Evolutionary conservation across 1,140 invertebrate species (phyloP), one percentile per base, ranked within the genome.

Genomic region (Conopomorpha cramerella): DNA sequence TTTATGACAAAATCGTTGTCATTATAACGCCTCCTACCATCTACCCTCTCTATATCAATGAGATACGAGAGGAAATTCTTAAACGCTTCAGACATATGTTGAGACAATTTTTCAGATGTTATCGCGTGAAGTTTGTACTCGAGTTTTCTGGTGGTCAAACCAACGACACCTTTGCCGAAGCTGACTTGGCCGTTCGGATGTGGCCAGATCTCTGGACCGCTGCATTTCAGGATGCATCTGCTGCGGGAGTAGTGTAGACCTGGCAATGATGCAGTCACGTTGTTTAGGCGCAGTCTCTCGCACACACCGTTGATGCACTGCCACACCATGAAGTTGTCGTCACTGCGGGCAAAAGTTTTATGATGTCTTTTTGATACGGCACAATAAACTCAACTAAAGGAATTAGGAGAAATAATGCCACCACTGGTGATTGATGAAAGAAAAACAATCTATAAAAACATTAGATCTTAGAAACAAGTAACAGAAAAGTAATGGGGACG

Each of bases 141-240:
- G 2, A 81, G 36, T 25, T 72, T 74, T 2, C 55, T 30, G 7
- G 51, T 51, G 17, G 51, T 51, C 40, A 78, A 63, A 17, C 46
- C 41, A 4, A 67, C 40, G 1, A 60, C 51, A 8, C 51, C 58
- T 39, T 66, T 68, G 35, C 77, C 77, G 16, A 74, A 66, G 16
- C 61, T 58, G 3, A 76, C 72, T 4, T 76, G 64, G 6, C 79
- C 80, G 6, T 78, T 80, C 1, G 81, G 80, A 38, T 77, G 56
- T 0, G 81, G 81, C 81, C 81, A 82, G 1, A 82, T 45, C 40
- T 80, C 78, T 8, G 78, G 77, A 8, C 72, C 78, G 34, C 65
- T 72, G 43, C 80, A 82, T 4, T 79, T 34, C 43, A 82, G 68
- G 37, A 65, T 77, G 59, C 81, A 82, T 13, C 55, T 32, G 26